phyloP scores from a whole-genome alignment of 1,140 invertebrate species.

The Drosophila mojavensis region DNA sequence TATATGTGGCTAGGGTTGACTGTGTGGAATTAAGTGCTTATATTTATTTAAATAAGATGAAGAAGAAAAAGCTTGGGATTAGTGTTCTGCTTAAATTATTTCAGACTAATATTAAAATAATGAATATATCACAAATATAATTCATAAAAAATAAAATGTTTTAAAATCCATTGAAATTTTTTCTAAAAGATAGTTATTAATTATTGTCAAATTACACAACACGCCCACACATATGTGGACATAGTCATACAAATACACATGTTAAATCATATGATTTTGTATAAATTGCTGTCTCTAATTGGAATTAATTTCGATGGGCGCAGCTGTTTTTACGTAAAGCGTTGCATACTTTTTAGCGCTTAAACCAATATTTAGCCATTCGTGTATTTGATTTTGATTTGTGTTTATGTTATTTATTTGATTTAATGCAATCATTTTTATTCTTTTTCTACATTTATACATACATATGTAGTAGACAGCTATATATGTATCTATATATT shows the following conservation, averaged over 20 bases:
- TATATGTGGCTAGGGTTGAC: too few species aligned
- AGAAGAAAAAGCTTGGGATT: too few species aligned
- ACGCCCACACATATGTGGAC: too few species aligned
- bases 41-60: too few species aligned
- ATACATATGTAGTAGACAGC: not conserved
- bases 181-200: too few species aligned
- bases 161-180: not conserved
- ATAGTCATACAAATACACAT: too few species aligned
- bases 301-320: conserved; percentile 34
- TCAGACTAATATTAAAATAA: too few species aligned
- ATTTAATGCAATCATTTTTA: conserved; percentile 32
- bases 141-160: too few species aligned
- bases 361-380: conserved; percentile 53
- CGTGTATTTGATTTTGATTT: conserved; percentile 57
- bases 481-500: conserved; percentile 1
- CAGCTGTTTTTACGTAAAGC: conserved; percentile 34
- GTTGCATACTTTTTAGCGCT: conserved; percentile 57
- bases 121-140: too few species aligned
- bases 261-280: conserved; percentile 19
- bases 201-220: too few species aligned
- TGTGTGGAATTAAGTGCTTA: too few species aligned
- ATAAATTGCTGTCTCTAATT: conserved; percentile 29
- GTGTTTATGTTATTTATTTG: conserved; percentile 42
- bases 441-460: not conserved
- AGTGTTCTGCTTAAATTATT: too few species aligned